Conservation (phyloP, 2,888 invertebrate genomes). For the Oegoconia quadripuncta region DNA sequence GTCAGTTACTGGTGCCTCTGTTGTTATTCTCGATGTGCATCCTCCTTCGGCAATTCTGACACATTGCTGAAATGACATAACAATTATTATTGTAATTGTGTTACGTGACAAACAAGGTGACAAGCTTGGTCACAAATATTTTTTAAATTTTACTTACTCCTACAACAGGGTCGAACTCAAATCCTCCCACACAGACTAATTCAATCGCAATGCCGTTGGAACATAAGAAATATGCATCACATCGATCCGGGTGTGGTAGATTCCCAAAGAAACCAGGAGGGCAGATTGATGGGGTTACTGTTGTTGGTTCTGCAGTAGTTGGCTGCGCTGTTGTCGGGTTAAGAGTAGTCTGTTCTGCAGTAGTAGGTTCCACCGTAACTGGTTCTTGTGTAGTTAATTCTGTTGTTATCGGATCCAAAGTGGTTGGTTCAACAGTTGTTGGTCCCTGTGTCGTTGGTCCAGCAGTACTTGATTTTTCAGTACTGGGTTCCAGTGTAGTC, state of each 20-base stretch:
- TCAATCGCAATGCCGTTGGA: slow-evolving; percentile 22
- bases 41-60: background rate
- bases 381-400: slow-evolving; percentile 4
- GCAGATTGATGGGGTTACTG: slow-evolving; percentile 21
- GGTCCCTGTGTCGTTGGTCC: no score
- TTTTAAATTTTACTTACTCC: no score
- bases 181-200: slow-evolving; percentile 25
- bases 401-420: slow-evolving; percentile 7
- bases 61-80: background rate
- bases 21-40: background rate
- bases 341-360: no score
- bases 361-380: background rate
- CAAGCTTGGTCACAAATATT: no score
- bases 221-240: slow-evolving; percentile 35
- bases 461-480: no score
- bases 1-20: no score
- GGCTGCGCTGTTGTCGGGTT: no score
- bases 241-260: slow-evolving; percentile 25
- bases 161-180: slow-evolving; percentile 24
- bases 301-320: background rate
- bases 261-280: slow-evolving; percentile 29
- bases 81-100: background rate
- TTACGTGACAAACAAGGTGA: no score
- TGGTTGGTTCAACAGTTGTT: slow-evolving; percentile 5
- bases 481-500: background rate